phyloP scores from a whole-genome alignment of 2,113 vertebrate species.

The Indri indri region DNA sequence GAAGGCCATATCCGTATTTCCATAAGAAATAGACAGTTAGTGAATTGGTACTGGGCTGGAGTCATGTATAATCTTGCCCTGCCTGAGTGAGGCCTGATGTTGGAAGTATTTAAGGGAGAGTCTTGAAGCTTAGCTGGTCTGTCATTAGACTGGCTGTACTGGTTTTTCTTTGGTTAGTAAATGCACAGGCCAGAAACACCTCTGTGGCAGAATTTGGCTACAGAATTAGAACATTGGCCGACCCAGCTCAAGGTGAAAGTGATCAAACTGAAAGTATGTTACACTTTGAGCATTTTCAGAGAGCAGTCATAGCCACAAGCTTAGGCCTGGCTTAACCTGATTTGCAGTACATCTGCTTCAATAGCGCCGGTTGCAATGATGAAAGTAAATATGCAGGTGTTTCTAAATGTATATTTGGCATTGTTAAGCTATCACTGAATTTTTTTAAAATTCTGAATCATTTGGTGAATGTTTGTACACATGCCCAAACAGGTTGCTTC shows the following conservation, averaged over 20 bases:
- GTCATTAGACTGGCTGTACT: neutral
- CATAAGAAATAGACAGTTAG: neutral
- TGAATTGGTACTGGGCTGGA: neutral
- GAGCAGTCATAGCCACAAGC: neutral
- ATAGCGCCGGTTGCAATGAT: neutral
- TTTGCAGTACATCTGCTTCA: neutral
- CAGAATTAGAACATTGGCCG: neutral
- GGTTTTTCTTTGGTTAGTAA: conserved; percentile 32
- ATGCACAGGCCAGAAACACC: neutral
- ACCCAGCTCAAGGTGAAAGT: neutral
- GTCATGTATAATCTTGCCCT: neutral
- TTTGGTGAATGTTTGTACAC: neutral
- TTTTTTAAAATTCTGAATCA: neutral
- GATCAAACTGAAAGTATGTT: neutral
- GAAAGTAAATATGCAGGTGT: neutral
- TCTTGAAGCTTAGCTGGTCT: neutral
- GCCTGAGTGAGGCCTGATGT: neutral
- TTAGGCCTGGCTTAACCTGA: neutral
- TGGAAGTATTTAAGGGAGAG: neutral
- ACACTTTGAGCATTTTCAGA: conserved; percentile 16
- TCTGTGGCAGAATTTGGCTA: neutral
- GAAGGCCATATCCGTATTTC: neutral
- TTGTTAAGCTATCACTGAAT: neutral
- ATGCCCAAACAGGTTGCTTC: neutral
- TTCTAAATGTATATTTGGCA: neutral